phyloP scores from a whole-genome alignment of 2,797 vertebrate species.

The Xenopus petersii region DNA sequence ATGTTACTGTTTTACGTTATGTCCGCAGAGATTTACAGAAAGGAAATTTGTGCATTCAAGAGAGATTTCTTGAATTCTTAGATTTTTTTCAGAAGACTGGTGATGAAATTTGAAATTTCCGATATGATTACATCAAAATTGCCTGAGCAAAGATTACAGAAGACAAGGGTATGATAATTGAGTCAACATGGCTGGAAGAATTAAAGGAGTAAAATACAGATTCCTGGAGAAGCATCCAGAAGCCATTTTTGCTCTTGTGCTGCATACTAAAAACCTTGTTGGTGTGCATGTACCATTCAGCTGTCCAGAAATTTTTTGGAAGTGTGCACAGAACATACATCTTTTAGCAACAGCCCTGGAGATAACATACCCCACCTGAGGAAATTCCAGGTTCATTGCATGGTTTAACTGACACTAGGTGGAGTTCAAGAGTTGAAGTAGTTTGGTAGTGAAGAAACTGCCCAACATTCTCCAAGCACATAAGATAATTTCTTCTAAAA shows the following conservation, averaged over 20 bases:
- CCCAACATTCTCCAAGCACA: not conserved
- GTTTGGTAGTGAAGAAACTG: not conserved
- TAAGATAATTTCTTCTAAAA: too few species aligned
- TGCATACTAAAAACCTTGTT: conserved; percentile 9
- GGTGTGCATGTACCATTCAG: conserved; percentile 13
- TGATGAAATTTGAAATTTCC: conserved; percentile 13
- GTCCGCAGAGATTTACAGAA: not conserved
- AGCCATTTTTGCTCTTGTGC: conserved; percentile 2
- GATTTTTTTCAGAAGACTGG: conserved; percentile 1
- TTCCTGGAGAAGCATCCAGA: not conserved
- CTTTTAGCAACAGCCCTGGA: not conserved
- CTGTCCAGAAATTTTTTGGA: conserved; percentile 7
- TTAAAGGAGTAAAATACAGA: too few species aligned
- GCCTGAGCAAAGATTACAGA: conserved; percentile 20
- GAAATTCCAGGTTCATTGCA: not conserved
- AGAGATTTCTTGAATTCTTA: conserved; percentile 20
- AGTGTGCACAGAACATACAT: conserved; percentile 1
- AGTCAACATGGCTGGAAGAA: not conserved
- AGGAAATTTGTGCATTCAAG: conserved; percentile 5
- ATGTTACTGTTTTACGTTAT: not conserved
- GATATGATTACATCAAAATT: not conserved
- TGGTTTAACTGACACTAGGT: conserved; percentile 10
- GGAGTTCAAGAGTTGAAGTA: not conserved
- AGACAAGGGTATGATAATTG: conserved; percentile 17
- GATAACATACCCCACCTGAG: not conserved